Percentiles rank a stretch among this genome's conserved stretches.
Evolutionary conservation across 2,797 vertebrate species (phyloP).

Genomic region (Megaceryle alcyon): DNA sequence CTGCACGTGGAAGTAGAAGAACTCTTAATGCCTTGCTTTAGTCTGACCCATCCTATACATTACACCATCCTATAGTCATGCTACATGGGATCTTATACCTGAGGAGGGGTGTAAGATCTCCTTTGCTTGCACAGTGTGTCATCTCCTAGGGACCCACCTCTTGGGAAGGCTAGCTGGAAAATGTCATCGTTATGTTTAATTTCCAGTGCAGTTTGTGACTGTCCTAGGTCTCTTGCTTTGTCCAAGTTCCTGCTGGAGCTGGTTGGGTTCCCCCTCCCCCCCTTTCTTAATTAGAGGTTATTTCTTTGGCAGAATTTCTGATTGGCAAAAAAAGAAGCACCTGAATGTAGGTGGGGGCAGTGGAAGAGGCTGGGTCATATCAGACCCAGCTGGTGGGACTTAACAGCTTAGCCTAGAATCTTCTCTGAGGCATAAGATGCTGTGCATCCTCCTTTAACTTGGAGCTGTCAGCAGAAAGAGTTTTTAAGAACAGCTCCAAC

Average conservation of each 20-base stretch:
- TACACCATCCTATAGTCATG: too few relatives aligned
- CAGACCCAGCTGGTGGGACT: not conserved
- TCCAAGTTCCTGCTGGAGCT: not conserved
- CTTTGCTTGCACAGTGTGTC: not conserved
- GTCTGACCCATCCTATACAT: not conserved
- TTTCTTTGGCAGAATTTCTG: not conserved
- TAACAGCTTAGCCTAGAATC: not conserved
- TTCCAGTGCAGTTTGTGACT: not conserved
- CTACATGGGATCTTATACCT: too few relatives aligned
- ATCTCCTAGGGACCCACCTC: not conserved
- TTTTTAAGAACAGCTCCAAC: not conserved
- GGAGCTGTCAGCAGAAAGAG: not conserved
- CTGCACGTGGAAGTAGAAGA: not conserved
- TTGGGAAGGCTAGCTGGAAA: not conserved
- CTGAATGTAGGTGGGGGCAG: not conserved
- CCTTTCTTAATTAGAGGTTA: not conserved
- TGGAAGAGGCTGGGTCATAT: not conserved
- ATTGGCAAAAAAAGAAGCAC: not conserved
- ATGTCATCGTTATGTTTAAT: not conserved
- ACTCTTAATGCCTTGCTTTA: not conserved
- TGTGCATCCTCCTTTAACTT: not conserved
- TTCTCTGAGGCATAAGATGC: not conserved
- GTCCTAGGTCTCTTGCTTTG: not conserved
- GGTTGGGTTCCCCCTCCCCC: not conserved
- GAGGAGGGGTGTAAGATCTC: not conserved